phyloP scores from a whole-genome alignment of 2,888 invertebrate species.

The Nomada hirtipes region DNA sequence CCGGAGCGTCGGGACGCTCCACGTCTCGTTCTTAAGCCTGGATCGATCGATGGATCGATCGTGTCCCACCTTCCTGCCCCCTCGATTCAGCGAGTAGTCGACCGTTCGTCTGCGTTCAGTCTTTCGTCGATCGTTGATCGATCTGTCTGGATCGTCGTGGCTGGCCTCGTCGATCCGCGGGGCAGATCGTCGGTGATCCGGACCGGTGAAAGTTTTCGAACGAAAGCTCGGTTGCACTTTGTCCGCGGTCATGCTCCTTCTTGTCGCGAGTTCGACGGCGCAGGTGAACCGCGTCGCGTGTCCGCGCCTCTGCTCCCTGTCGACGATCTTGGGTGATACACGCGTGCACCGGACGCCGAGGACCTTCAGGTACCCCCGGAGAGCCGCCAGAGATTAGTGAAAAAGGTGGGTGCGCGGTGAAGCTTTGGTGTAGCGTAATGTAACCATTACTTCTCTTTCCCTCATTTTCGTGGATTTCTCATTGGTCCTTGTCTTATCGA shows the following conservation, averaged over 20 bases:
- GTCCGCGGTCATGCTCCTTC: constrained; percentile 37
- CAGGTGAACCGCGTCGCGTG: constrained; percentile 58
- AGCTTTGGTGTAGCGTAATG: not conserved
- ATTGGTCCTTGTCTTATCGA: not conserved
- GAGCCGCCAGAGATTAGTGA: constrained; percentile 16
- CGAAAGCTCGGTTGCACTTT: not conserved
- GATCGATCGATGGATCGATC: constrained; percentile 62
- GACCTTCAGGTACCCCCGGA: constrained; percentile 1
- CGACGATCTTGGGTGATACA: constrained; percentile 26
- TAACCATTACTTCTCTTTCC: too few relatives aligned
- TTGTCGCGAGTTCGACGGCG: constrained; percentile 45
- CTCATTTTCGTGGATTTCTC: not conserved
- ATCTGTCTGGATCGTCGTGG: constrained; percentile 10
- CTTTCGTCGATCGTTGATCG: constrained; percentile 6
- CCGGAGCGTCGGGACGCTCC: constrained; percentile 78
- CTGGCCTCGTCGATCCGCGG: not conserved
- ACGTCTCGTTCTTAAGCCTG: constrained; percentile 55
- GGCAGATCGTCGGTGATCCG: constrained; percentile 3
- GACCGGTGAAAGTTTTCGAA: constrained; percentile 13
- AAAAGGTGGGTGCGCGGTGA: constrained; percentile 35
- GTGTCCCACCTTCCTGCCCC: constrained; percentile 19
- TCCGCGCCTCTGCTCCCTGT: not conserved
- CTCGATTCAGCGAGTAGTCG: constrained; percentile 41
- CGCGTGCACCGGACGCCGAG: constrained; percentile 27
- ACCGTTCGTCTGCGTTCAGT: constrained; percentile 17